Base-by-base conservation (phyloP, 2,797 vertebrate genomes). In the Tarsius wallacei region DNA sequence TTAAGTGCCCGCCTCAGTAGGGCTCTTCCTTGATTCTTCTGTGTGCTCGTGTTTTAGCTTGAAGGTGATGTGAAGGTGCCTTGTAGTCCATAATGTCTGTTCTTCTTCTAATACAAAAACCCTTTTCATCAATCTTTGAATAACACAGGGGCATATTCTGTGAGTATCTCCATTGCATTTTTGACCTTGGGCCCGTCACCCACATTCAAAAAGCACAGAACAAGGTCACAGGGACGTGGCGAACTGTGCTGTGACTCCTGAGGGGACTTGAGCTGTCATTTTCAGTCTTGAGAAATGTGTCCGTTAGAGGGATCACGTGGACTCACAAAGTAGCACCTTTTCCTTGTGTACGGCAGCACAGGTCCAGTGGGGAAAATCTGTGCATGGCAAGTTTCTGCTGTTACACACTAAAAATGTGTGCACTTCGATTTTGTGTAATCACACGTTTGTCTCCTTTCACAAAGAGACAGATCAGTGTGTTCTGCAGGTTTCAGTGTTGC, bases 401-500 rank as follows among this genome's bases (percentile, higher is more conserved):
- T 94, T 55, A 13, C 42, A 70, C 12, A 17, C 7, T 2, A 85
- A 90, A 91, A 73, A 84, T 63, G 36, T 1, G 2, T 63, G 33
- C 53, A 13, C 16, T 94, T 80, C 47, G 51, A 11, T 77, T 91
- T 89, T 49, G 14, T 84, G 26, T 76, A 31, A n/a, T 85, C 36
- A 55, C 36, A 55, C 5, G 5, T 87, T 93, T 77, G 64, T 11
- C 63, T 15, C 42, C 49, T 96, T 90, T 88, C 66, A 63, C 42
- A 47, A 81, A 71, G 31, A 90, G 36, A 61, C 68, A 66, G 90
- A 90, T 84, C 7, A 2, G 28, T 88, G 28, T 82, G 21, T 78
- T 90, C 42, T 68, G 80, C 59, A 85, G 47, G 61, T 93, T 95
- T 91, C n/a, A 96, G 55, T 55, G 91, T 77, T 94, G 33, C 71